Conservation (phyloP, 1,140 invertebrate genomes). For the Ylistrum balloti region DNA sequence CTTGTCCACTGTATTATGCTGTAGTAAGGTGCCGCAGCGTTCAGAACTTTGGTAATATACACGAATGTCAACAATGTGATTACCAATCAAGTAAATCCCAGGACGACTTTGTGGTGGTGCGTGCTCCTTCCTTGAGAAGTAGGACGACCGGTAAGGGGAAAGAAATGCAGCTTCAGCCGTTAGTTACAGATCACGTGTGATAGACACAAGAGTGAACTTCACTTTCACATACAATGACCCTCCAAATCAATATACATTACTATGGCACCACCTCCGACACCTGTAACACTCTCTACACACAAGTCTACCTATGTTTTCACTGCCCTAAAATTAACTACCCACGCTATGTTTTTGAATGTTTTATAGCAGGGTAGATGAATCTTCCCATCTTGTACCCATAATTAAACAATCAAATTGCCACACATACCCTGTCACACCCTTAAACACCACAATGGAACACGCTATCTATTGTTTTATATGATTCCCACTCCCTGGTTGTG, state of each 20-base stretch:
- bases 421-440: neutral
- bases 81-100: neutral
- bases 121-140: neutral
- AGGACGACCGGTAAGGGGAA: neutral
- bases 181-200: neutral
- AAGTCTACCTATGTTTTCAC: neutral
- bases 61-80: neutral
- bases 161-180: neutral
- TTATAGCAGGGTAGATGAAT: no score
- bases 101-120: no score
- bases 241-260: slow-evolving; percentile 24
- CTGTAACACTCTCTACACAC: neutral
- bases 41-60: neutral
- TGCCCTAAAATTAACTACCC: no score
- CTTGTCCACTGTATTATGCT: neutral
- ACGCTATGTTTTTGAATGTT: no score
- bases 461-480: neutral
- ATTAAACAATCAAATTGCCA: no score
- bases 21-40: neutral
- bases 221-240: neutral
- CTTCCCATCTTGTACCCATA: no score
- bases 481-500: neutral
- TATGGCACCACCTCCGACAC: neutral
- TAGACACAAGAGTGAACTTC: neutral
- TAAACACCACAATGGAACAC: neutral